A percentile compares a stretch with the other conserved stretches of the same genome.
These are phyloP conservation scores for Rhinopomastus cyanomelas DNA, from an alignment of 2,113 vertebrate genomes.

Conservation along the genomic window DNA sequence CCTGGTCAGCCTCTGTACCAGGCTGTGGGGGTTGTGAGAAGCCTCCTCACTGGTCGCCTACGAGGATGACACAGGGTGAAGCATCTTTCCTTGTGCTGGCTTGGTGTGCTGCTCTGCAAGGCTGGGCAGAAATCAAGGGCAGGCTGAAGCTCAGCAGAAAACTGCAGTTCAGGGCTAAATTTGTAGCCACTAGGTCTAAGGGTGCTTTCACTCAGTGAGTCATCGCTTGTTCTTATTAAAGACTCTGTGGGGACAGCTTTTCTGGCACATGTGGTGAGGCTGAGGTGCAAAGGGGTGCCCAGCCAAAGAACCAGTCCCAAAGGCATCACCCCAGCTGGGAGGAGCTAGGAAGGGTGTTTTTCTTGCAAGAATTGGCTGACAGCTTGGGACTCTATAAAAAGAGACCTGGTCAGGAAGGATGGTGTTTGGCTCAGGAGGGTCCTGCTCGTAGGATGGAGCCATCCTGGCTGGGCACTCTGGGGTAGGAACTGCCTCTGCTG, in stretches of 20 bases:
- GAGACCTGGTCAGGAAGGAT: not conserved
- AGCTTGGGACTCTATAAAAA: accelerated
- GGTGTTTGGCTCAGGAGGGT: accelerated
- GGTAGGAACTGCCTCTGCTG: not conserved
- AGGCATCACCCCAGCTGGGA: not conserved
- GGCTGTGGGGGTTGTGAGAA: accelerated
- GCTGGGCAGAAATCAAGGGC: not conserved
- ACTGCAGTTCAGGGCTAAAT: constrained; percentile 2
- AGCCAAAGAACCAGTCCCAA: not conserved
- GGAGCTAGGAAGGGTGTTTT: not conserved
- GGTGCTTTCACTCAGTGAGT: constrained; percentile 20
- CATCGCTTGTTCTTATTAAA: not conserved
- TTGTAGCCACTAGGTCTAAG: not conserved
- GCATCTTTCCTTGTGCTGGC: not conserved
- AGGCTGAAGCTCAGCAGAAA: not conserved
- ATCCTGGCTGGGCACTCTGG: not conserved
- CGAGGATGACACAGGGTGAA: not conserved
- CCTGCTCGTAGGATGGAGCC: accelerated
- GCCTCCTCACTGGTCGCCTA: accelerated
- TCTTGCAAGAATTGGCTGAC: not conserved
- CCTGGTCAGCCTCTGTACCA: not conserved
- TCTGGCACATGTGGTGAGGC: accelerated
- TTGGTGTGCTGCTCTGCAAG: not conserved
- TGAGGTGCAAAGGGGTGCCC: not conserved
- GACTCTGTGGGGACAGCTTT: constrained; percentile 3